Evolutionary conservation across 2,113 vertebrate genomes (phyloP), one percentile per base, ranked within the genome.

Genomic region (Amblyopsis rosae): DNA sequence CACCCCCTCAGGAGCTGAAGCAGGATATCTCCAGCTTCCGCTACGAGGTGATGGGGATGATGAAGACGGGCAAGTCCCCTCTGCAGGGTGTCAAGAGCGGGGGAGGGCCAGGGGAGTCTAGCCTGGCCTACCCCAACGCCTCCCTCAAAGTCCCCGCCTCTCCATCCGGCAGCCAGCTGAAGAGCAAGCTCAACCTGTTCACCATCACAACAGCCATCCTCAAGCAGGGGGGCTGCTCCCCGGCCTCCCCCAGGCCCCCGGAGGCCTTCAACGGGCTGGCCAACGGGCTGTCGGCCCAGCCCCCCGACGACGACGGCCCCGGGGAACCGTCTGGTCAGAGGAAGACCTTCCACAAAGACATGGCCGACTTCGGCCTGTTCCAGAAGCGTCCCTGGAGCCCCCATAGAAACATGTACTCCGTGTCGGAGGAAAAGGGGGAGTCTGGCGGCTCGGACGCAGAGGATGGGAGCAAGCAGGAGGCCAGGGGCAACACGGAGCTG

Each of bases 21-120:
- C 98, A 99, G 84, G 98, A 99, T 72, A 99, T 99, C 87, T 99
- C 97, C 63, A 99, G 98, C 73, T 99, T 99, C 80, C 96, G 97
- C 59, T 99, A 98, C 54, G 98, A 99, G 86, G 97, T 99, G 16
- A 90, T 99, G 86, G 98, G 97, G 62, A 93, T 99, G 82, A 88
- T 99, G 77, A 95, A 95, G 88, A 94, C 94, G 49, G 94, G 91
- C 64, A 97, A 95, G 64, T 82, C 93, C 12, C 76, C 88, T 12
- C 85, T 93, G 1, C 94, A 89, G n/a, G 78, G n/a, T 53, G 82
- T 33, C 86, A 93, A 74, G 73, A 82, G 60, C 74, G 65, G 84
- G 0, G 19, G 69, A 41, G 81, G 83, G 72, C 67, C 85, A 0
- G 64, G 46, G 26, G 68, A 91, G 12, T 86, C 91, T 3, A 90